Evolutionary conservation across 2,888 invertebrate species (phyloP), one percentile per base, ranked within the genome.

Genomic region (Holacanthella duospinosa): DNA sequence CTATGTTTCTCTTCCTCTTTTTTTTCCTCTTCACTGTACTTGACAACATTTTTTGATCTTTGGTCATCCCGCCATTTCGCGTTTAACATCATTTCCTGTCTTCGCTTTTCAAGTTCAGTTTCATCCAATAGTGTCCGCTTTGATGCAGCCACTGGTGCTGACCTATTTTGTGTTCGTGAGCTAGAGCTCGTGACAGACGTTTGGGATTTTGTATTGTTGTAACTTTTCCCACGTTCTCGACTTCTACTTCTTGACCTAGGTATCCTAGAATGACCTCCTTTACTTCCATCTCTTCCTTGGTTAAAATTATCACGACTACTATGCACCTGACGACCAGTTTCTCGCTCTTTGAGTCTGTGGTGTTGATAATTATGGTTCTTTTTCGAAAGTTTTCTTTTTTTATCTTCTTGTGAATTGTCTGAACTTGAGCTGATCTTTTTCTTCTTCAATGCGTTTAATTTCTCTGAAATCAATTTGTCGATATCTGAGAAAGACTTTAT

Each of bases 71-170:
- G 74, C 77, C 78, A 77, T 64, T 76, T 76, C 1, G 92, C 93
- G 75, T 93, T 89, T 12, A 83, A 80, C 82, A 86, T 85, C 94
- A 94, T 94, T 77, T 88, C 90, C 58, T 80, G 81, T 55, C 87
- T 81, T 53, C 83, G 82, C 64, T 80, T 80, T 75, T 91, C 87
- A 71, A 84, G 85, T 74, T 89, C 88, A 66, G 81, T 81, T 61
- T 83, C 83, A 19, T 67, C 71, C 26, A 74, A 28, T 43, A 66
- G 28, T 55, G 59, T 65, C 60, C 62, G 59, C 29, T 62, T 65
- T 43, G 16, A 29, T 28, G 58, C 48, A 36, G 59, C 55, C 9
- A 25, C 21, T 29, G 54, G 55, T 21, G 59, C 43, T 21, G 48
- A 21, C n/a, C 21, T 48, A 4, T 4, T 16, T 48, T 4, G 4